These are phyloP conservation scores for Ageneiosus marmoratus DNA, from an alignment of 2,113 vertebrate genomes.

Conservation along the genomic window DNA sequence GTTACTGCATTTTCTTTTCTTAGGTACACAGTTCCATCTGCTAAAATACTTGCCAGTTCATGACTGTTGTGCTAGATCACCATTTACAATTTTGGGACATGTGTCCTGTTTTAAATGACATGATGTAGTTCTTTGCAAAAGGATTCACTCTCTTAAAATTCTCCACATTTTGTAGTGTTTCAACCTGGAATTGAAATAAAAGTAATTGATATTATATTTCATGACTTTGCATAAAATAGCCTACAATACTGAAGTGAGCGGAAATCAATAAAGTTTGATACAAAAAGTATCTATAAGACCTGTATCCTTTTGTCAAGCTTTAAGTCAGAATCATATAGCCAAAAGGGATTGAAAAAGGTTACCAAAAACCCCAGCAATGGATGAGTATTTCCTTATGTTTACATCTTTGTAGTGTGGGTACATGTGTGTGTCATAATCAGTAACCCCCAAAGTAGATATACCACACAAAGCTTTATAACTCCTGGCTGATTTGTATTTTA, in stretches of 20 bases:
- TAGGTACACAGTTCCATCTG: not conserved
- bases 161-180: not conserved
- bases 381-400: not conserved
- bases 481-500: constrained; percentile 44
- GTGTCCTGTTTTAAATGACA: not conserved
- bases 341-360: not conserved
- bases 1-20: not conserved
- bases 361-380: not conserved
- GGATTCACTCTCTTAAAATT: not conserved
- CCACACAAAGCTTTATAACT: not conserved
- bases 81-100: not conserved
- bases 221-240: not conserved
- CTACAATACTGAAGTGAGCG: not conserved
- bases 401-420: not conserved
- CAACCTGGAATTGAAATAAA: not conserved
- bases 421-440: not conserved
- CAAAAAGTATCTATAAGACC: too few species aligned
- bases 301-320: not conserved
- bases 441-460: constrained; percentile 9
- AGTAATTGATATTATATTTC: not conserved
- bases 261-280: not conserved
- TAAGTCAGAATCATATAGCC: not conserved
- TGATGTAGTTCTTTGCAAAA: not conserved
- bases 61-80: not conserved
- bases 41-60: not conserved